These are phyloP conservation scores for Venustaconcha ellipsiformis DNA, from an alignment of 1,140 invertebrate genomes.

Conservation along the genomic window DNA sequence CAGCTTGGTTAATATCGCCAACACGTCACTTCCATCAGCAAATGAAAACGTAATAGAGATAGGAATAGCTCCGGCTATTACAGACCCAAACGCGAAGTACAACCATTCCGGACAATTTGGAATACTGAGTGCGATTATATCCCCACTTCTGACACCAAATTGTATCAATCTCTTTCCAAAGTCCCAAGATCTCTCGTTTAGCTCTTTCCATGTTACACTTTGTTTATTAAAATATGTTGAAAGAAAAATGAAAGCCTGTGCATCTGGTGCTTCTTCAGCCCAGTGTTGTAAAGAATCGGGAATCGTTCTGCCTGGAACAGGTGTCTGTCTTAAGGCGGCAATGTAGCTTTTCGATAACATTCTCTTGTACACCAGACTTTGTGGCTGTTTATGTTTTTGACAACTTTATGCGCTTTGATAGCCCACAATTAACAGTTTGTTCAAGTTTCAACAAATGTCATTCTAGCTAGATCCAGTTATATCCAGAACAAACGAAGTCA, in stretches of 20 bases:
- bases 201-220: conserved; percentile 10
- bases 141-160: conserved; percentile 4
- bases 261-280: neutral
- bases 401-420: too few relatives aligned
- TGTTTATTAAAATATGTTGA: neutral
- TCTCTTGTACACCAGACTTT: neutral
- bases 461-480: too few relatives aligned
- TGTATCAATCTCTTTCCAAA: conserved; percentile 1
- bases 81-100: conserved; percentile 3
- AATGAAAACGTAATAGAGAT: conserved; percentile 6
- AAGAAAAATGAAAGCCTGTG: conserved; percentile 11
- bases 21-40: conserved; percentile 14
- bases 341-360: conserved; percentile 10
- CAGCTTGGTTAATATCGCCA: conserved; percentile 14
- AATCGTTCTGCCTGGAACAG: neutral
- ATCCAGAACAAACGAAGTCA: too few relatives aligned
- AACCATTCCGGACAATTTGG: conserved; percentile 24
- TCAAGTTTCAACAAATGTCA: too few relatives aligned
- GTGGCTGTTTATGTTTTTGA: too few relatives aligned
- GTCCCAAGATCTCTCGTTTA: conserved; percentile 1
- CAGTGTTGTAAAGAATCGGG: conserved; percentile 12
- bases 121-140: conserved; percentile 11
- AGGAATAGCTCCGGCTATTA: conserved; percentile 11
- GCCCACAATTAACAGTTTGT: too few relatives aligned
- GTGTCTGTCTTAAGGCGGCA: neutral